These are phyloP conservation scores for Drosophila watanabei DNA, from an alignment of 1,140 invertebrate genomes.

Conservation along the genomic window DNA sequence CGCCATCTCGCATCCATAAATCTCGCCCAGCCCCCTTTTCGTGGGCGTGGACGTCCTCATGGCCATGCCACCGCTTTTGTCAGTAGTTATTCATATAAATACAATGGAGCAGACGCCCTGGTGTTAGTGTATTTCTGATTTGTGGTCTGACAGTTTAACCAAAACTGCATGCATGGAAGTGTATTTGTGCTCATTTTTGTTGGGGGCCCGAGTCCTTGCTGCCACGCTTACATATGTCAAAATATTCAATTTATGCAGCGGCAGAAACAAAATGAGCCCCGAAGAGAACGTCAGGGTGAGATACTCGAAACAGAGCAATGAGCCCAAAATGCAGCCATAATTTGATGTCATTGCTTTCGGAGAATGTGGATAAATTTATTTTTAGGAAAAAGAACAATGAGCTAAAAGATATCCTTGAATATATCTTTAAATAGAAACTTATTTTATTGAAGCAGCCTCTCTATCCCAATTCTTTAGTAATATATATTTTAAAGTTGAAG, in stretches of 20 bases:
- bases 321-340: conserved; percentile 53
- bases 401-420: neutral
- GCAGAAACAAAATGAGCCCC: conserved; percentile 77
- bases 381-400: neutral
- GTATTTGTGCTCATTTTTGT: conserved; percentile 84
- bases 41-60: conserved; percentile 25
- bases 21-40: conserved; percentile 42
- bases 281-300: conserved; percentile 32
- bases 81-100: conserved; percentile 77
- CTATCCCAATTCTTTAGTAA: rapidly evolving
- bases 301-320: conserved; percentile 21
- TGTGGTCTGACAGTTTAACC: conserved; percentile 84
- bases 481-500: neutral
- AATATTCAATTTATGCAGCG: conserved; percentile 84
- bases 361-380: neutral
- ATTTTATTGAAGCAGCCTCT: neutral
- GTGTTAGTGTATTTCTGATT: conserved; percentile 83
- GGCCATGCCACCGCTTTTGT: conserved; percentile 53
- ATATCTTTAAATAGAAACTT: neutral
- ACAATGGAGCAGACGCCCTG: conserved; percentile 45
- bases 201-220: conserved; percentile 24
- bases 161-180: conserved; percentile 82
- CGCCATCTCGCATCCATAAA: conserved; percentile 66
- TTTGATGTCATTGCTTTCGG: conserved; percentile 17
- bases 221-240: conserved; percentile 81